Conservation (phyloP, 2,113 vertebrate genomes). For the Mus spicilegus region DNA sequence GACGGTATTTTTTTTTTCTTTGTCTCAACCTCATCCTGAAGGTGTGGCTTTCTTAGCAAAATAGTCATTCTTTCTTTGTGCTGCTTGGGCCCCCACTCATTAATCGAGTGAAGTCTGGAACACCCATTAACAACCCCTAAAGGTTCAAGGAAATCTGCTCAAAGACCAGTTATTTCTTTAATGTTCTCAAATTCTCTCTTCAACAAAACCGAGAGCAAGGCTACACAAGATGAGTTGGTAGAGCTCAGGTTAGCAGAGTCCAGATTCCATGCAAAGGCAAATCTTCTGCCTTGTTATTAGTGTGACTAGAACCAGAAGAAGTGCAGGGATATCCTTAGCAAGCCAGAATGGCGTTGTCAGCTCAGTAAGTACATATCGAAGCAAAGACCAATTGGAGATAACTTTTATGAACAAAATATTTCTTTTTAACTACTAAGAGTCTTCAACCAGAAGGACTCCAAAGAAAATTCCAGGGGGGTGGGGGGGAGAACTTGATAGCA, state of each 20-base stretch:
- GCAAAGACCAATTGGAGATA: background rate
- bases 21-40: background rate
- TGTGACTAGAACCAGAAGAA: background rate
- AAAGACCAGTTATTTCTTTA: background rate
- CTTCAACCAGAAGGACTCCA: background rate
- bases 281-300: background rate
- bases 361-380: background rate
- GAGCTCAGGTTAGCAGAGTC: accelerated
- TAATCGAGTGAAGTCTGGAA: background rate
- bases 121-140: background rate
- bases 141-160: background rate
- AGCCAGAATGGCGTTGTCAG: background rate
- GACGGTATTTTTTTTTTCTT: background rate
- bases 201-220: background rate
- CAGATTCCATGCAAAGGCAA: background rate
- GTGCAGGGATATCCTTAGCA: background rate
- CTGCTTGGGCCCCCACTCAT: background rate
- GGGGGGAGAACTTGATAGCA: background rate
- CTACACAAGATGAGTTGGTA: accelerated
- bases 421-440: background rate
- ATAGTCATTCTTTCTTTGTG: background rate
- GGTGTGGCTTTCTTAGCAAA: conserved; percentile 52
- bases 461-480: background rate
- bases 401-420: background rate
- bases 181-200: background rate